Percentiles rank a stretch among this genome's conserved stretches.
phyloP scores from a whole-genome alignment of 2,113 vertebrate genomes.

The Apus apus region DNA sequence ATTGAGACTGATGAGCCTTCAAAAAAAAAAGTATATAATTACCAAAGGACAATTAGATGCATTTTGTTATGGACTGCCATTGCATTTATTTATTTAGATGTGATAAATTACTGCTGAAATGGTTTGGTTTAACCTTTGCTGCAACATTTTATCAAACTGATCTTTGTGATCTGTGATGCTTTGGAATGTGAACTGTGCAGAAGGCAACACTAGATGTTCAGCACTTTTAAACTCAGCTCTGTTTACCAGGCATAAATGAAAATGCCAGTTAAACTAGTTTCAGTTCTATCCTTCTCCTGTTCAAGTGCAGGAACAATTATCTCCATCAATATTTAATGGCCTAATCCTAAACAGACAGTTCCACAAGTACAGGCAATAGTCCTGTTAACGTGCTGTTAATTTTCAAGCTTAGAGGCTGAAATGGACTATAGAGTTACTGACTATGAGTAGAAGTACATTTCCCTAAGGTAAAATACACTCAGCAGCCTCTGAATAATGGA shows the following conservation, averaged over 20 bases:
- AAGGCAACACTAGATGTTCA: slow-evolving; percentile 39
- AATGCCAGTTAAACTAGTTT: slow-evolving; percentile 62
- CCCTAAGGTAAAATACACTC: slow-evolving; percentile 69
- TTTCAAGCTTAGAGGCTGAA: slow-evolving; percentile 68
- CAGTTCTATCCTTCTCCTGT: slow-evolving; percentile 55
- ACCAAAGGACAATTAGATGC: neutral
- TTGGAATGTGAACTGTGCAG: slow-evolving; percentile 39
- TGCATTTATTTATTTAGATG: neutral
- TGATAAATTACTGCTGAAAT: neutral
- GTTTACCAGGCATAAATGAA: slow-evolving; percentile 71
- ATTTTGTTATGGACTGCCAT: neutral
- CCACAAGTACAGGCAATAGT: slow-evolving; percentile 48
- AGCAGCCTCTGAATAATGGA: slow-evolving; percentile 54
- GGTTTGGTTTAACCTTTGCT: slow-evolving; percentile 13
- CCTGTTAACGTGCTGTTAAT: slow-evolving; percentile 72
- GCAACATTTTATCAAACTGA: slow-evolving; percentile 61
- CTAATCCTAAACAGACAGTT: slow-evolving; percentile 69
- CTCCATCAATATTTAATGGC: slow-evolving; percentile 72
- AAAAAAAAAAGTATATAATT: neutral
- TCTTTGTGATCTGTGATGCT: slow-evolving; percentile 60
- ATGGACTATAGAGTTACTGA: slow-evolving; percentile 70
- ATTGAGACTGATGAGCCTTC: neutral
- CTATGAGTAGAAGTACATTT: slow-evolving; percentile 68
- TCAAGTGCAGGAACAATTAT: slow-evolving; percentile 73
- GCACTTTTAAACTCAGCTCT: slow-evolving; percentile 43